A percentile compares a stretch with the other conserved stretches of the same genome.
Evolutionary conservation across 2,113 vertebrate species (phyloP).

Genomic region (Atherinomorus stipes): DNA sequence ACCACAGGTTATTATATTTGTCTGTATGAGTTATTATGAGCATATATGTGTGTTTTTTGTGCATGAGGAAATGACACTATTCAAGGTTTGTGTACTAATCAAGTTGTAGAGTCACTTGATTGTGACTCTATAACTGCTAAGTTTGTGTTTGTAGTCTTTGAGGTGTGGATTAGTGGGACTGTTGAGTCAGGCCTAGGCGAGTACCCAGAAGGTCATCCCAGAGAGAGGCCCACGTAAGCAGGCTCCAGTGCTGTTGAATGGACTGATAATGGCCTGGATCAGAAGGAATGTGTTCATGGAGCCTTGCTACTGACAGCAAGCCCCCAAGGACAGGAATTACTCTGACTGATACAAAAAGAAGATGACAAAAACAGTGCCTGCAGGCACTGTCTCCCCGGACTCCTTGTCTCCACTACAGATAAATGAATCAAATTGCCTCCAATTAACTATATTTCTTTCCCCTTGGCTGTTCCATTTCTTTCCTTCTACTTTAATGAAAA

Average conservation of each 20-base stretch:
- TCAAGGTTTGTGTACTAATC: constrained; percentile 37
- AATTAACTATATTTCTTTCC: constrained; percentile 76
- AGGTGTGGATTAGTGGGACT: constrained; percentile 73
- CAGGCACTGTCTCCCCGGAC: constrained; percentile 72
- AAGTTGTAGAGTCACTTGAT: constrained; percentile 48
- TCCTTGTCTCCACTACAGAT: constrained; percentile 77
- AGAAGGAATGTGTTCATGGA: constrained; percentile 80
- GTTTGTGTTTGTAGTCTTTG: constrained; percentile 74
- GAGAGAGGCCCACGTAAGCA: constrained; percentile 74
- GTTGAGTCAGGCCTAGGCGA: constrained; percentile 69
- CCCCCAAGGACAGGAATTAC: constrained; percentile 80
- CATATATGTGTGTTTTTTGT: constrained; percentile 3
- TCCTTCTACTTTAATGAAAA: constrained; percentile 47
- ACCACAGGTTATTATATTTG: too few species aligned
- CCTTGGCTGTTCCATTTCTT: constrained; percentile 48
- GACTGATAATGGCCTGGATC: constrained; percentile 76
- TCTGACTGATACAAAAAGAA: constrained; percentile 80
- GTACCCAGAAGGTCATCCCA: constrained; percentile 65
- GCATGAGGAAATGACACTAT: neutral
- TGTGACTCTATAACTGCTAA: constrained; percentile 52
- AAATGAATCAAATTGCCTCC: constrained; percentile 83
- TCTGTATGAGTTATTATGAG: neutral
- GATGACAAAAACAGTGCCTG: constrained; percentile 78
- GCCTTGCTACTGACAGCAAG: constrained; percentile 80
- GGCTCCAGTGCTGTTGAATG: constrained; percentile 76